A percentile compares a stretch with the other conserved stretches of the same genome.
These are phyloP conservation scores for Heliornis fulica DNA, from an alignment of 2,113 vertebrate genomes.

Conservation along the genomic window DNA sequence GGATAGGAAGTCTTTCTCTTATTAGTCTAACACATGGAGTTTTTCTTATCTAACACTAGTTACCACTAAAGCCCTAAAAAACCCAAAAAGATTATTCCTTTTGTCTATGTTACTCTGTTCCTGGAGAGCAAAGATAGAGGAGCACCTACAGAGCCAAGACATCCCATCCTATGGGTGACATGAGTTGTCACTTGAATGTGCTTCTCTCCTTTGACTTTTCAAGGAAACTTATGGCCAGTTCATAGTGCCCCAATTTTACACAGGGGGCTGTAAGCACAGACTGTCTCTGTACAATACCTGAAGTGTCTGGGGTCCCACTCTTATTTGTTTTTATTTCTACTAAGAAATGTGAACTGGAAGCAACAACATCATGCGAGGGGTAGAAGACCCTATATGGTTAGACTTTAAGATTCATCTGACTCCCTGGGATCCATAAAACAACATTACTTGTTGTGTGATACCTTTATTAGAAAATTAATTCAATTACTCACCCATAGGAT, in stretches of 20 bases:
- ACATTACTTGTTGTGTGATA: not conserved
- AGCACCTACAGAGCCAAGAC: not conserved
- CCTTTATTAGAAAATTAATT: not conserved
- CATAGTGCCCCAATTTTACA: not conserved
- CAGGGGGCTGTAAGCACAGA: not conserved
- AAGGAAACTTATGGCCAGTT: not conserved
- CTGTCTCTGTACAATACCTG: not conserved
- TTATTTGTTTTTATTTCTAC: not conserved
- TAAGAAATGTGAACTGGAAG: not conserved
- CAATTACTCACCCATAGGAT: not conserved
- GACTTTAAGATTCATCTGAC: not conserved
- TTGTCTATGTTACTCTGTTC: not conserved
- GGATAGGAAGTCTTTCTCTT: not conserved
- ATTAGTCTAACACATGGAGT: not conserved
- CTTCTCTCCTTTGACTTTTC: not conserved
- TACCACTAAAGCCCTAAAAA: not conserved
- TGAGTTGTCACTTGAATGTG: not conserved
- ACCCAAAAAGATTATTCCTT: not conserved
- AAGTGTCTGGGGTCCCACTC: not conserved
- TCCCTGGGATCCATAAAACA: not conserved
- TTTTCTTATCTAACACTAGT: not conserved
- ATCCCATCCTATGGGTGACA: not conserved
- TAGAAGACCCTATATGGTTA: not conserved
- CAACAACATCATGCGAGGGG: not conserved
- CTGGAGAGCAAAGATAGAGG: not conserved